These are phyloP conservation scores for Cryptotermes secundus DNA, from an alignment of 1,140 invertebrate species.

Conservation along the genomic window DNA sequence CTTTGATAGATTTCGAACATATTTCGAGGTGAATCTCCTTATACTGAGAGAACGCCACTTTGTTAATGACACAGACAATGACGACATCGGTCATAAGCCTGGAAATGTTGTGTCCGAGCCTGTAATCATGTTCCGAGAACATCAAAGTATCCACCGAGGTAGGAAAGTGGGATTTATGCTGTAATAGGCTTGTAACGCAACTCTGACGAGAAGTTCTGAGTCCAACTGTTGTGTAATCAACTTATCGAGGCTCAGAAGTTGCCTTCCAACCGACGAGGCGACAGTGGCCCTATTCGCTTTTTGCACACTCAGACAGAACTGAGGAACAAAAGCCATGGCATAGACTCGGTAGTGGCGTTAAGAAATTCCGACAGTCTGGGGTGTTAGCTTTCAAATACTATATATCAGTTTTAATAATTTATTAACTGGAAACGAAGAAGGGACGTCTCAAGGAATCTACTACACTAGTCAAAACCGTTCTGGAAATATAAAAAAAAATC, in stretches of 20 bases:
- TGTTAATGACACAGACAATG: background rate
- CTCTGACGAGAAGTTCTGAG: background rate
- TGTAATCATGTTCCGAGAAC: background rate
- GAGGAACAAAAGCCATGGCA: too few relatives aligned
- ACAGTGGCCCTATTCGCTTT: background rate
- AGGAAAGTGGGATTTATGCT: background rate
- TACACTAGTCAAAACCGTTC: too few relatives aligned
- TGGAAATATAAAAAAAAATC: too few relatives aligned
- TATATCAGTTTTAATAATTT: too few relatives aligned
- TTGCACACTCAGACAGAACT: background rate
- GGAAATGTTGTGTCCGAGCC: background rate
- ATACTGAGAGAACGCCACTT: background rate
- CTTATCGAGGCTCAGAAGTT: background rate
- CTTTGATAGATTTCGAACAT: too few relatives aligned
- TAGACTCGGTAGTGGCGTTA: background rate
- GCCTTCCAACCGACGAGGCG: background rate
- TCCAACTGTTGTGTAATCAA: slow-evolving; percentile 10
- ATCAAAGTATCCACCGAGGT: background rate
- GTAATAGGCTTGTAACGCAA: background rate
- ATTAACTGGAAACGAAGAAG: too few relatives aligned
- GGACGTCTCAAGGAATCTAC: too few relatives aligned
- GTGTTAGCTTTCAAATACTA: too few relatives aligned
- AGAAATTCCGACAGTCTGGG: too few relatives aligned
- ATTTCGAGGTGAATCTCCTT: background rate
- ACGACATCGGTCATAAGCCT: background rate